A percentile compares a stretch with the other conserved stretches of the same genome.
phyloP scores from a whole-genome alignment of 2,888 invertebrate species.

The Octonoba sinensis region DNA sequence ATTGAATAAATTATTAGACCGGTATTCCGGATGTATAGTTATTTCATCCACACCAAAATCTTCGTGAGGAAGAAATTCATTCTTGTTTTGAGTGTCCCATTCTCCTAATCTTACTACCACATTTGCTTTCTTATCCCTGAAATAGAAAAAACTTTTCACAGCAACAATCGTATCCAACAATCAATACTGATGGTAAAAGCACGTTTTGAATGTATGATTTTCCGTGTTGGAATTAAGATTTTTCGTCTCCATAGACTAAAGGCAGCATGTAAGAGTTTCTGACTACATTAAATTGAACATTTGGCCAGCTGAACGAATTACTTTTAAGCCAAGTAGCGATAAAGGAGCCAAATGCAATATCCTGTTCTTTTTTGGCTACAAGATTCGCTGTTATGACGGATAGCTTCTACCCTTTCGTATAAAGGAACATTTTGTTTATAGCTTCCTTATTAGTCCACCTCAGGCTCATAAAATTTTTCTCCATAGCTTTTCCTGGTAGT shows the following conservation, averaged over 20 bases:
- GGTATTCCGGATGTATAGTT: conserved; percentile 91
- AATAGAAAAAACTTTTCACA: not conserved
- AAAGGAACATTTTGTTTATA: too few relatives aligned
- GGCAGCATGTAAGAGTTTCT: too few relatives aligned
- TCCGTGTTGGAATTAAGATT: not conserved
- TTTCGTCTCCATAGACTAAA: not conserved
- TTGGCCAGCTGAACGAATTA: too few relatives aligned
- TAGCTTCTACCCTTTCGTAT: too few relatives aligned
- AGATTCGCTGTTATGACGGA: too few relatives aligned
- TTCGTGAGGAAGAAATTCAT: conserved; percentile 92
- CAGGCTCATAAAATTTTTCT: too few relatives aligned
- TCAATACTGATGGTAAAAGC: not conserved
- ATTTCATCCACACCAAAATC: conserved; percentile 87
- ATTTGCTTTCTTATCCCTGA: conserved; percentile 25
- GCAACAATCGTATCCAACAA: not conserved
- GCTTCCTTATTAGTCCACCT: too few relatives aligned
- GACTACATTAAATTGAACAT: too few relatives aligned
- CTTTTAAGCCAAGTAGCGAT: too few relatives aligned
- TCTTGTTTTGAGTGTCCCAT: conserved; percentile 95
- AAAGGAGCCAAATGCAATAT: too few relatives aligned
- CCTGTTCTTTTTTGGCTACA: too few relatives aligned
- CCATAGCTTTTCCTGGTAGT: too few relatives aligned
- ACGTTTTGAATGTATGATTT: not conserved
- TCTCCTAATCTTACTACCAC: conserved; percentile 79
- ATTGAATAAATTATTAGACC: conserved; percentile 93